Evolutionary conservation across 1,140 invertebrate species (phyloP).

Genomic region (Goniozus legneri): DNA sequence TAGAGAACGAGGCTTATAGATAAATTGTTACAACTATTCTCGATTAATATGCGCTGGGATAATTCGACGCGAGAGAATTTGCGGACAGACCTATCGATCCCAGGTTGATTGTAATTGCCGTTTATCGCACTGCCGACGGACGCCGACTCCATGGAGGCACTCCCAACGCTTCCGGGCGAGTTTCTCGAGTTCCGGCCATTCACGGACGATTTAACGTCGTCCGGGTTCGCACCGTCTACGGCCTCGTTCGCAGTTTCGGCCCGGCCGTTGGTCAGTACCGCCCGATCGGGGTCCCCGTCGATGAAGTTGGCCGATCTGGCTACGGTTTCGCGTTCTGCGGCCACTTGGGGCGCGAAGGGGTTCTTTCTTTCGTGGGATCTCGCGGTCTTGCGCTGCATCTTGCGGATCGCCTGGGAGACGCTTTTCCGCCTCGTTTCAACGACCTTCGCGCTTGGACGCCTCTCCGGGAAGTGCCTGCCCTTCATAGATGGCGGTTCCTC

Average conservation of each 20-base stretch:
- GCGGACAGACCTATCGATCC: no score
- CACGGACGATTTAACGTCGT: background rate
- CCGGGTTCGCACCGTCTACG: background rate
- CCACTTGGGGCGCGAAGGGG: conserved; percentile 46
- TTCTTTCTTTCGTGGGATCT: conserved; percentile 36
- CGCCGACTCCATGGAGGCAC: background rate
- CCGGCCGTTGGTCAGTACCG: conserved; percentile 14
- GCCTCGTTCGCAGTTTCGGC: background rate
- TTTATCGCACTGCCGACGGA: no score
- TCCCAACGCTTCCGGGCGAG: background rate
- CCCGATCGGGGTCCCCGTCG: conserved; percentile 41
- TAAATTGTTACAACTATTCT: no score
- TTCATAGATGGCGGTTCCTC: conserved; percentile 31
- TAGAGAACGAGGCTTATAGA: no score
- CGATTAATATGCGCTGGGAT: no score
- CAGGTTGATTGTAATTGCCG: no score
- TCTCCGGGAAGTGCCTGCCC: conserved; percentile 43
- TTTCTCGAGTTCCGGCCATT: conserved; percentile 1
- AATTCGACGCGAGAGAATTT: no score
- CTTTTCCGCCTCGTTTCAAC: conserved; percentile 3
- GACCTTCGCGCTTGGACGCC: conserved; percentile 20
- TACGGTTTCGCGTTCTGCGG: conserved; percentile 38
- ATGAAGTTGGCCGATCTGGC: conserved; percentile 43
- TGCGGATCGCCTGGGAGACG: background rate
- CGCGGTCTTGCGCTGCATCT: conserved; percentile 13